Conservation (phyloP, 2,797 vertebrate genomes). For the Pseudochromis fuscus region DNA sequence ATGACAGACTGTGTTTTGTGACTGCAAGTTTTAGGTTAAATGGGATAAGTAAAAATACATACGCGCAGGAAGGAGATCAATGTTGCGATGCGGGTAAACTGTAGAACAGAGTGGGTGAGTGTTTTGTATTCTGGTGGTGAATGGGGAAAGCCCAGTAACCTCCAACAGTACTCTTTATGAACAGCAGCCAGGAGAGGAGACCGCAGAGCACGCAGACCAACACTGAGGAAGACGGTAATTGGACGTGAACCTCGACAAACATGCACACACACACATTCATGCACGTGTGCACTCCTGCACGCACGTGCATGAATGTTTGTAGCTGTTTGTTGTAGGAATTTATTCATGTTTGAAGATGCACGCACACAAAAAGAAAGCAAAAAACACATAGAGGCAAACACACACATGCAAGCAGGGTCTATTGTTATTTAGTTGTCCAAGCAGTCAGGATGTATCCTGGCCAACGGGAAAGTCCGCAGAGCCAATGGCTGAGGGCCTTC, state of each 20-base stretch:
- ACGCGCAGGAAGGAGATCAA: constrained; percentile 53
- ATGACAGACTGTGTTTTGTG: constrained; percentile 31
- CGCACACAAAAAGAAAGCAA: constrained; percentile 38
- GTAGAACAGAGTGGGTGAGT: constrained; percentile 60
- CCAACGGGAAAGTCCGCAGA: constrained; percentile 78
- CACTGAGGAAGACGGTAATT: constrained; percentile 62
- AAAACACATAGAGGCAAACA: constrained; percentile 47
- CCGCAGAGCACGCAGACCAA: constrained; percentile 65
- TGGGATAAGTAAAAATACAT: constrained; percentile 41
- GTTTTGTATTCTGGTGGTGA: constrained; percentile 77
- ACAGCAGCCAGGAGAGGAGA: constrained; percentile 71
- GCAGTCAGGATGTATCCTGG: constrained; percentile 59
- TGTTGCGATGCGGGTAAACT: constrained; percentile 60
- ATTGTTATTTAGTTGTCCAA: constrained; percentile 69
- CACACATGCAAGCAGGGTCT: constrained; percentile 51
- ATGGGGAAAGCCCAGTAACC: constrained; percentile 84
- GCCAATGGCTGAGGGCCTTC: constrained; percentile 58
- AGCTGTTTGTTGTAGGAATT: constrained; percentile 47
- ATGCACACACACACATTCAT: constrained; percentile 31
- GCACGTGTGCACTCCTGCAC: constrained; percentile 10
- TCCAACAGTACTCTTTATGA: constrained; percentile 74
- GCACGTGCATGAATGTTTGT: constrained; percentile 28
- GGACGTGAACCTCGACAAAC: constrained; percentile 54
- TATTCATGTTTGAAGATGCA: constrained; percentile 57
- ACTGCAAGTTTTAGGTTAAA: constrained; percentile 40